Evolutionary conservation across 1,140 invertebrate species (phyloP).

Genomic region (Geopemphigus sp.): DNA sequence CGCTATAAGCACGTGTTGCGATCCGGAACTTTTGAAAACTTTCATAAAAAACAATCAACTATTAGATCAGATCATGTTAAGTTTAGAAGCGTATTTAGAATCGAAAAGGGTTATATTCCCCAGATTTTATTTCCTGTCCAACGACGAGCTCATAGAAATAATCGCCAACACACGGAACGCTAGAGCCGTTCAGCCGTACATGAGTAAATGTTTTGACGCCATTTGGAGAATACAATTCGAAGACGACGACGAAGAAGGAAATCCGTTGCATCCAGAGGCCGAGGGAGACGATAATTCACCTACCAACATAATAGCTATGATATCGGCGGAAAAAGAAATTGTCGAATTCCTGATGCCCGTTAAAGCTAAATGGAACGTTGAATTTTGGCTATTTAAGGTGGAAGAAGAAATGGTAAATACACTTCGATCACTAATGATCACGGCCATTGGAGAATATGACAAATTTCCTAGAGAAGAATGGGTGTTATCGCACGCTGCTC

Average conservation of each 20-base stretch:
- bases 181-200: constrained; percentile 83
- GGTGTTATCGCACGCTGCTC: constrained; percentile 63
- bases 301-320: constrained; percentile 79
- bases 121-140: constrained; percentile 95
- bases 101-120: constrained; percentile 94
- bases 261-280: constrained; percentile 11
- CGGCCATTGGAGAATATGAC: constrained; percentile 65
- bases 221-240: constrained; percentile 60
- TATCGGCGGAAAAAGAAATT: constrained; percentile 81
- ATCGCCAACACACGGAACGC: constrained; percentile 96
- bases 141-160: constrained; percentile 94
- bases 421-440: constrained; percentile 71
- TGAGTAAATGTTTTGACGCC: constrained; percentile 87
- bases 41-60: constrained; percentile 85
- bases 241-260: constrained; percentile 43
- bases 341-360: constrained; percentile 63
- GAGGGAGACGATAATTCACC: constrained; percentile 54
- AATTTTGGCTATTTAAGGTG: constrained; percentile 84
- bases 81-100: constrained; percentile 91
- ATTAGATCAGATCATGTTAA: constrained; percentile 84
- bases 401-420: constrained; percentile 80
- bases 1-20: constrained; percentile 81
- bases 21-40: constrained; percentile 89
- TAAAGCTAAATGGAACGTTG: constrained; percentile 81
- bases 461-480: constrained; percentile 62